Base-by-base conservation (phyloP, 2,888 invertebrate species). In the Cynaeus angustus region DNA sequence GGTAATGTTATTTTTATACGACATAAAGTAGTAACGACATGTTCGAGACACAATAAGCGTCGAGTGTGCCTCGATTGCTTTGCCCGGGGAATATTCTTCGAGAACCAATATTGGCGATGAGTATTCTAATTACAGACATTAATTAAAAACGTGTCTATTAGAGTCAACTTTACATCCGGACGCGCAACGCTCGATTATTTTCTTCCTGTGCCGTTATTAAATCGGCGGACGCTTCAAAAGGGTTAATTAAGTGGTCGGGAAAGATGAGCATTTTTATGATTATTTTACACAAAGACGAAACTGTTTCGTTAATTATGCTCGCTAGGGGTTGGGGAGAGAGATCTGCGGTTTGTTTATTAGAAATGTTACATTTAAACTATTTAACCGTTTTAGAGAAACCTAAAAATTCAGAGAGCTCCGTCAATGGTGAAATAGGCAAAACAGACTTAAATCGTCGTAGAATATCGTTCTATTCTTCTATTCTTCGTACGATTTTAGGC, bases 1-100 rank as follows among this genome's bases (percentile, higher is more conserved):
- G 74, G 72, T 80, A 81, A 81, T 81, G 82, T 79, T 77, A 82
- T 82, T 82, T 82, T 82, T 82, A 82, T 81, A 79, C 82, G 77
- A 77, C 80, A 81, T 81, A 81, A 81, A 81, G 79, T 79, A 78
- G 80, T 80, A 81, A 81, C 79, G 79, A 78, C 79, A 79, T 79
- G 78, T 80, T 80, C 77, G 74, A 79, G 78, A 79, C 76, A 76
- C 78, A 79, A 80, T 80, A 80, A 77, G 77, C 67, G 56, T 66
- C 56, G 66, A 56, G 56, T 66, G 50, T 13, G 66, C 53, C 26
- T 21, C 52, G 16, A 43, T 41, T 28, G n/a, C 46, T 59, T 38
- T 26, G 46, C 58, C 45, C 58, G 45, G 30, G 50, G n/a, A 30
- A 30, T 6, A 3, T 50, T 61, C 48, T 50, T 61, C 61, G 50